These are phyloP conservation scores for Danio aesculapii DNA, from an alignment of 2,797 vertebrate genomes.

Conservation along the genomic window DNA sequence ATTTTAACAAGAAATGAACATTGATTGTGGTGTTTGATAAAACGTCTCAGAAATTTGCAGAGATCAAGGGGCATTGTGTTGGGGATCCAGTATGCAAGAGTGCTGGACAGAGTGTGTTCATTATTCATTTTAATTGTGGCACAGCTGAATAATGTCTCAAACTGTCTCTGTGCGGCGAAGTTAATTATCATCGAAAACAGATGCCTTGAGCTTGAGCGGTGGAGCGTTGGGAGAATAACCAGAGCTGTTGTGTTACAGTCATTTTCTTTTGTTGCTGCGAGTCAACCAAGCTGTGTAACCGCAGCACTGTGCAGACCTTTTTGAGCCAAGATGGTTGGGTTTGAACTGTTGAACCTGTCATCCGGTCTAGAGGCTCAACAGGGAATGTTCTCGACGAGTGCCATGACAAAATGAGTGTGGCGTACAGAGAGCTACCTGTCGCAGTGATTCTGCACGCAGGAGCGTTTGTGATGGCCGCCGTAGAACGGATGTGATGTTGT, in stretches of 20 bases:
- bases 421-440: slow-evolving; percentile 50
- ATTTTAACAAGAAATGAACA: slow-evolving; percentile 45
- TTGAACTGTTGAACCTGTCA: slow-evolving; percentile 29
- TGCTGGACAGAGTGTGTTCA: slow-evolving; percentile 63
- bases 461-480: slow-evolving; percentile 20
- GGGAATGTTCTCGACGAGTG: slow-evolving; percentile 5
- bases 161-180: slow-evolving; percentile 65
- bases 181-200: slow-evolving; percentile 72
- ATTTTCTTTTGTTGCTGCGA: slow-evolving; percentile 38
- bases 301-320: slow-evolving; percentile 19
- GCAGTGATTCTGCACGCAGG: slow-evolving; percentile 47
- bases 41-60: slow-evolving; percentile 13
- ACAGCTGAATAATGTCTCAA: slow-evolving; percentile 69
- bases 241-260: slow-evolving; percentile 57
- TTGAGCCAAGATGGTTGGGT: slow-evolving; percentile 33
- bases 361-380: neutral
- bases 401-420: slow-evolving; percentile 49
- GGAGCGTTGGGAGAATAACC: slow-evolving; percentile 64
- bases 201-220: slow-evolving; percentile 67
- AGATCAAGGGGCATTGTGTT: slow-evolving; percentile 31
- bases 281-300: slow-evolving; percentile 20
- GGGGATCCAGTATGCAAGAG: slow-evolving; percentile 9
- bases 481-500: slow-evolving; percentile 46
- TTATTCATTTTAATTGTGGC: slow-evolving; percentile 66
- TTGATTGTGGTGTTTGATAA: slow-evolving; percentile 46